These are phyloP conservation scores for Mellilla xanthometata DNA, from an alignment of 2,888 invertebrate genomes.

Conservation along the genomic window DNA sequence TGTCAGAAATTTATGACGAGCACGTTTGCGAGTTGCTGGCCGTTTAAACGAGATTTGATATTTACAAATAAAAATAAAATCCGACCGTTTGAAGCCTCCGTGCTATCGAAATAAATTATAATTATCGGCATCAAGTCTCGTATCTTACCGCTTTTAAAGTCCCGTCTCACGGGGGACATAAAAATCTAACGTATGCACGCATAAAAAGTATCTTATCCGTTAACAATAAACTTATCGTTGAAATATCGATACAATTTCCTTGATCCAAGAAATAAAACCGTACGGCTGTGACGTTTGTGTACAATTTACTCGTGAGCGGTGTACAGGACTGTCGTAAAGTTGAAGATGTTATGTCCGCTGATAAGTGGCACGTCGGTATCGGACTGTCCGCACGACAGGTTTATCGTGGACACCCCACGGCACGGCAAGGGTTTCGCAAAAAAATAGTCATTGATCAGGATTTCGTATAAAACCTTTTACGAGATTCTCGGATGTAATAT, in stretches of 20 bases:
- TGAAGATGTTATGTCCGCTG: conserved; percentile 76
- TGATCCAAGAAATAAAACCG: conserved; percentile 79
- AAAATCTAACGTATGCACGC: conserved; percentile 61
- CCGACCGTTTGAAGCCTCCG: conserved; percentile 23
- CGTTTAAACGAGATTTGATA: conserved; percentile 12
- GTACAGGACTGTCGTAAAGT: conserved; percentile 74
- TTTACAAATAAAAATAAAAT: conserved; percentile 27
- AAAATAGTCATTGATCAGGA: conserved; percentile 40
- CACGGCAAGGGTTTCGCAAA: conserved; percentile 57
- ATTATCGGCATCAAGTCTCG: conserved; percentile 44
- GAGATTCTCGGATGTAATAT: conserved; percentile 20
- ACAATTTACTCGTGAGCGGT: conserved; percentile 69
- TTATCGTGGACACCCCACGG: conserved; percentile 77
- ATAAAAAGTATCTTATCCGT: conserved; percentile 71
- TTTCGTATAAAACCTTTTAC: conserved; percentile 29
- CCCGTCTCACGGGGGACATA: conserved; percentile 50
- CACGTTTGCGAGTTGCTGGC: conserved; percentile 11
- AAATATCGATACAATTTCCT: conserved; percentile 80
- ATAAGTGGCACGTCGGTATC: conserved; percentile 74
- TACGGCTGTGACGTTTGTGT: conserved; percentile 67
- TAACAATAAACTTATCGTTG: conserved; percentile 73
- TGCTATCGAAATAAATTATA: conserved; percentile 42
- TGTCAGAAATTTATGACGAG: conserved; percentile 19
- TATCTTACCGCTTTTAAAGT: conserved; percentile 32
- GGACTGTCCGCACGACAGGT: conserved; percentile 71